Evolutionary conservation across 2,797 vertebrate species (phyloP).

Genomic region (Enteromius anoplus): DNA sequence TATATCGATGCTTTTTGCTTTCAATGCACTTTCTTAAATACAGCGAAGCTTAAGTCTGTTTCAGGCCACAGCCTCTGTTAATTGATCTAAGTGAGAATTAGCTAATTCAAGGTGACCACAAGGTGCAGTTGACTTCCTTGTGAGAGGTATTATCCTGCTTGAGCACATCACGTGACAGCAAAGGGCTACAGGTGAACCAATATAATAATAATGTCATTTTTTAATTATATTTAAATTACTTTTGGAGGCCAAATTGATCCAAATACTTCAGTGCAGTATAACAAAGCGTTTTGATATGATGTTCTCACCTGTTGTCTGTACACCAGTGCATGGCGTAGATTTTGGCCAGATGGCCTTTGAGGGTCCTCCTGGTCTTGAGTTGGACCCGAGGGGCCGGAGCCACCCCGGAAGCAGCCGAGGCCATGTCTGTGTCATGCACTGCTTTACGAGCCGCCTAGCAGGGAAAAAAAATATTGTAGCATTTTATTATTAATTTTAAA

Average conservation of each 20-base stretch:
- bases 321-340: constrained; percentile 91
- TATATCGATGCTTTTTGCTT: not conserved
- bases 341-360: constrained; percentile 90
- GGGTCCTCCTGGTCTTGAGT: constrained; percentile 85
- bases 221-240: not conserved
- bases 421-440: constrained; percentile 72
- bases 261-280: not conserved
- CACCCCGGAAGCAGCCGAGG: constrained; percentile 64
- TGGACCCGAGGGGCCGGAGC: constrained; percentile 81
- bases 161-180: constrained; percentile 38
- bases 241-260: not conserved
- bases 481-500: not conserved
- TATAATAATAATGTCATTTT: not conserved
- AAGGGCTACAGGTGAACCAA: not conserved
- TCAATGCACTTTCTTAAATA: not conserved
- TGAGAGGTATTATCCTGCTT: constrained; percentile 30
- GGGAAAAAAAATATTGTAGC: constrained; percentile 2
- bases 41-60: constrained; percentile 33
- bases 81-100: constrained; percentile 54
- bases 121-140: constrained; percentile 2
- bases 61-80: constrained; percentile 34
- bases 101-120: constrained; percentile 51
- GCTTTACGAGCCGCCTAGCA: constrained; percentile 75
- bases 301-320: constrained; percentile 82
- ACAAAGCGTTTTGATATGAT: not conserved